Base-by-base conservation (phyloP, 92 coral and sea anemone genomes). In the Plumapathes pennacea region DNA sequence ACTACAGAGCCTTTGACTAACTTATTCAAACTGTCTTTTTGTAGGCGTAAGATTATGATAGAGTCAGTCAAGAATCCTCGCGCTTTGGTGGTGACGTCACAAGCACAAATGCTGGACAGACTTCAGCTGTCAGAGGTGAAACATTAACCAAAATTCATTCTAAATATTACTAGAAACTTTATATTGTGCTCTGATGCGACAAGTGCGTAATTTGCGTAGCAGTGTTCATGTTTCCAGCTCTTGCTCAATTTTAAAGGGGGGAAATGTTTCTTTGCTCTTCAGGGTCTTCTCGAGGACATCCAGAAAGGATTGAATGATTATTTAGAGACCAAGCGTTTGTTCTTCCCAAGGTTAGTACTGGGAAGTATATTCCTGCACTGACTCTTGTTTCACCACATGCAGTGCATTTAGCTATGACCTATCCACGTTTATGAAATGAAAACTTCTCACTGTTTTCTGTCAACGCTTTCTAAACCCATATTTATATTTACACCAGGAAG, bases 311-410 rank as follows among this genome's bases (percentile, higher is more conserved):
- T 91, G 20, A 91, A 91, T 31, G 97, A 87, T 34, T 91, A 91
- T 44, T 66, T 91, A 62, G 97, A 91, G 82, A 91, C 83, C 67
- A 91, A 91, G 54, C 89, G 97, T 27, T 75, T 91, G 55, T 91
- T 87, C 64, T 91, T 91, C 46, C 97, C 97, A 38, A 82, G 97
- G 97, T 90, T n/a, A n/a, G n/a, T n/a, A n/a, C n/a, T n/a, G n/a
- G n/a, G n/a, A n/a, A n/a, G n/a, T n/a, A n/a, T n/a, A n/a, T n/a
- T n/a, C n/a, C n/a, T n/a, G n/a, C n/a, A n/a, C n/a, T n/a, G n/a
- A n/a, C n/a, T n/a, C n/a, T n/a, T n/a, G n/a, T n/a, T n/a, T n/a
- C n/a, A n/a, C n/a, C n/a, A n/a, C n/a, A n/a, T n/a, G n/a, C n/a
- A n/a, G n/a, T n/a, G n/a, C n/a, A n/a, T n/a, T n/a, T n/a, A n/a